Percentiles rank a stretch among this genome's conserved stretches.
Conservation (phyloP, 2,797 vertebrate genomes). For the Scleropages formosus region DNA sequence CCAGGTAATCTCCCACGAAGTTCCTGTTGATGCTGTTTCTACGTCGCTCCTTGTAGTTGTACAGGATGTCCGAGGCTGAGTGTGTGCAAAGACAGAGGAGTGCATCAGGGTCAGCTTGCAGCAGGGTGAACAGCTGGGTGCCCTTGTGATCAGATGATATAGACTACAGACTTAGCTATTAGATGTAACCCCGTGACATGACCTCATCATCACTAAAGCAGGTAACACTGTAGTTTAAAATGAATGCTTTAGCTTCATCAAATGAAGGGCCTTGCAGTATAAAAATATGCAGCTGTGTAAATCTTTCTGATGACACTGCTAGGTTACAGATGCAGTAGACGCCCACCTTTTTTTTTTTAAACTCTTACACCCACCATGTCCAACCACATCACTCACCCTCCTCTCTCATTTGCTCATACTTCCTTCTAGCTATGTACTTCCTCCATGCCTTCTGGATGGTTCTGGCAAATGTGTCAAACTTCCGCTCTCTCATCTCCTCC, state of each 20-base stretch:
- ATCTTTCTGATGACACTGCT: not conserved
- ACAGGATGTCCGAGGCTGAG: conserved; percentile 89
- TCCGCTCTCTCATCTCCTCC: conserved; percentile 94
- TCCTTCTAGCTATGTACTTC: conserved; percentile 78
- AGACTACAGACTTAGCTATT: too few species aligned
- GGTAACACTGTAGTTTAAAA: too few species aligned
- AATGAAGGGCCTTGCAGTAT: too few species aligned
- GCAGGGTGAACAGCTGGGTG: not conserved
- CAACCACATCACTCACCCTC: conserved; percentile 74
- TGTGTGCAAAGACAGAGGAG: not conserved
- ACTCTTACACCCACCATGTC: not conserved
- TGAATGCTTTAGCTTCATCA: too few species aligned
- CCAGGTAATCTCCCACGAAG: conserved; percentile 94
- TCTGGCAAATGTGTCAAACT: conserved; percentile 89
- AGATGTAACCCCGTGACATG: too few species aligned
- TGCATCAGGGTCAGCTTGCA: not conserved
- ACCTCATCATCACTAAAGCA: too few species aligned
- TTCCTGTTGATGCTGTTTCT: conserved; percentile 97
- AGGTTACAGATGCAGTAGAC: too few species aligned
- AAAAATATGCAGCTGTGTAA: not conserved
- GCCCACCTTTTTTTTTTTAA: not conserved
- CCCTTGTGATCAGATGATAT: not conserved
- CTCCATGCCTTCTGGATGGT: conserved; percentile 95
- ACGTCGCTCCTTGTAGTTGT: conserved; percentile 89
- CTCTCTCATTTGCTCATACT: conserved; percentile 95